A percentile compares a stretch with the other conserved stretches of the same genome.
These are phyloP conservation scores for Uropsilus gracilis DNA, from an alignment of 2,113 vertebrate species.

Conservation along the genomic window DNA sequence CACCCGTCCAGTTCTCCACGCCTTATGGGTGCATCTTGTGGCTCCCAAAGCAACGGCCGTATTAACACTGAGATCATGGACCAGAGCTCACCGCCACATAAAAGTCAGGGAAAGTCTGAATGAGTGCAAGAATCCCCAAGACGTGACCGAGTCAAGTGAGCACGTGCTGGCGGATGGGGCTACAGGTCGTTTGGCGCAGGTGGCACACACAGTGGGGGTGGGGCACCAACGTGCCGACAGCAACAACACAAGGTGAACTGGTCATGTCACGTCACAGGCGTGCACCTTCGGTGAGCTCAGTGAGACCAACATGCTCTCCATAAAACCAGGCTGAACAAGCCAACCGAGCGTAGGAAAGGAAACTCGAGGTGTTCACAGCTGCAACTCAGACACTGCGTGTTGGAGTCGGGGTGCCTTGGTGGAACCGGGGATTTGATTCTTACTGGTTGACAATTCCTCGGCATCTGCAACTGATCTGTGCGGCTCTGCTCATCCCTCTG, in stretches of 20 bases:
- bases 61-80: background rate
- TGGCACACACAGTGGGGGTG: too few relatives aligned
- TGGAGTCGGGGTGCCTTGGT: background rate
- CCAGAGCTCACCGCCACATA: background rate
- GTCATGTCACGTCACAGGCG: background rate
- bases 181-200: background rate
- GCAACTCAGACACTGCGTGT: background rate
- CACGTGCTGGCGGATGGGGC: background rate
- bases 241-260: too few relatives aligned
- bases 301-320: background rate
- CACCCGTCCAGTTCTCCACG: background rate
- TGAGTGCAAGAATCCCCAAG: background rate
- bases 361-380: background rate
- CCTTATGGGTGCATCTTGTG: background rate
- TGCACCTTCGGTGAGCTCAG: background rate
- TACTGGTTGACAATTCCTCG: slow-evolving; percentile 1
- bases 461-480: background rate
- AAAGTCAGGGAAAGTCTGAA: background rate
- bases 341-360: background rate
- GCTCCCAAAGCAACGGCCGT: background rate
- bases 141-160: background rate
- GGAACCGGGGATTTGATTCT: background rate
- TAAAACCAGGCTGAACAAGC: background rate
- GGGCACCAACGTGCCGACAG: too few relatives aligned
- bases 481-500: background rate